Evolutionary conservation across 1,140 invertebrate genomes (phyloP).

Genomic region (Cydia amplana): DNA sequence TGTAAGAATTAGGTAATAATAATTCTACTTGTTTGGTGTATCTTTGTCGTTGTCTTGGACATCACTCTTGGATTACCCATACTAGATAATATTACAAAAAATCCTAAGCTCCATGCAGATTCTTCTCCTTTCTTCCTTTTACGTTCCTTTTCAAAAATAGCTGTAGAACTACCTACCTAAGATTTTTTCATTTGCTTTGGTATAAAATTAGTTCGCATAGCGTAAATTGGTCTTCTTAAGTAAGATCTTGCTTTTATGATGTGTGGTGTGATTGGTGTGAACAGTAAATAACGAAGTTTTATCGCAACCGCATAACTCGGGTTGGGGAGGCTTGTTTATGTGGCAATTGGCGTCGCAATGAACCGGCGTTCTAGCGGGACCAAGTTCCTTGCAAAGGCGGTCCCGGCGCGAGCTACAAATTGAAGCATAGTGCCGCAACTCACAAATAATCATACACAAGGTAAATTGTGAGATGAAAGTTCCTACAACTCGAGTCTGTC

Average conservation of each 20-base stretch:
- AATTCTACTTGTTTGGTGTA: too few relatives aligned
- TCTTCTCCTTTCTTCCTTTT: too few relatives aligned
- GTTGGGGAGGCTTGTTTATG: constrained; percentile 64
- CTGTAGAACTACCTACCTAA: background rate
- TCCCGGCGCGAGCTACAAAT: constrained; percentile 61
- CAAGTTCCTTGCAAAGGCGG: constrained; percentile 59
- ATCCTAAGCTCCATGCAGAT: too few relatives aligned
- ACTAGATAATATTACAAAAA: too few relatives aligned
- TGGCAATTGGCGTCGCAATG: constrained; percentile 68
- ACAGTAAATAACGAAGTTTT: constrained; percentile 62
- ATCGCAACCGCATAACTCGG: constrained; percentile 55
- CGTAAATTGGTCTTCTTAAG: background rate
- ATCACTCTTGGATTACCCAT: too few relatives aligned
- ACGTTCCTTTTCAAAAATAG: background rate
- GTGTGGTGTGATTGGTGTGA: constrained; percentile 47
- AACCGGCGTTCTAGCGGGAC: constrained; percentile 53
- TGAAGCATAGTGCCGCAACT: constrained; percentile 60
- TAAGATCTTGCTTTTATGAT: constrained; percentile 41
- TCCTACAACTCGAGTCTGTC: constrained; percentile 56
- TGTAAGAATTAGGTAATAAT: too few relatives aligned
- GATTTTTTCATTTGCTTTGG: background rate
- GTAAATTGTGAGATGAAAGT: constrained; percentile 55
- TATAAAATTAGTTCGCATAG: background rate
- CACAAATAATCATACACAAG: constrained; percentile 72
- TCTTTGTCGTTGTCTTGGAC: too few relatives aligned